Evolutionary conservation across 2,113 vertebrate species (phyloP), one percentile per base, ranked within the genome.

Genomic region (Chaetura pelagica): DNA sequence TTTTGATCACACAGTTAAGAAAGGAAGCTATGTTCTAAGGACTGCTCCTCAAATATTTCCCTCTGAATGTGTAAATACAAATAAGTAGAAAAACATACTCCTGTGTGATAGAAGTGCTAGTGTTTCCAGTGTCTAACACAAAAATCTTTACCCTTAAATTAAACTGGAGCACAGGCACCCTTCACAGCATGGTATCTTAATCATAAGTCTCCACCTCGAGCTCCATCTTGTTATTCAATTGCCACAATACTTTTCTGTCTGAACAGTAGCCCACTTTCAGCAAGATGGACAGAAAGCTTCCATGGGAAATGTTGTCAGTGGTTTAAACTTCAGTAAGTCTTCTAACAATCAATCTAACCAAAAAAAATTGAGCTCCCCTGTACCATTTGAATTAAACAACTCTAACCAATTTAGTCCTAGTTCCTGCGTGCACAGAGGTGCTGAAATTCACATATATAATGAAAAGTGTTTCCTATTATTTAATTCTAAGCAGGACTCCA

Each of bases 111-210:
- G 34, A 76, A 1, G 0, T 24, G 13, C 30, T 61, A 10, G 2
- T 4, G 2, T 32, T 90, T 73, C 4, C 17, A 26, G 2, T 17
- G 19, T 22, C 14, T 61, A 59, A 49, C 4, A 34, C 4, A 14
- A 10, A 69, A 51, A 17, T 52, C 5, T 11, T 75, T 23, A 29
- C 23, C 40, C 6, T 44, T 55, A 34, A 13, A 55, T 73, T 10
- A 73, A 32, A 77, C 16, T 21, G 12, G 17, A 5, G 2, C 5
- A 69, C 0, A 0, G 51, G 2, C 5, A 51, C 8, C 3, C 15
- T 46, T 46, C 32, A 12, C 24, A 46, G 15, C 8, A 16, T 27
- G 58, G 5, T 29, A 13, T 27, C 23, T 49, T 46, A 68, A 51
- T 4, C 15, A 68, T 46, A 15, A 51, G 4, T 19, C 26, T 66